Evolutionary conservation across 2,797 vertebrate genomes (phyloP).

Genomic region (Varecia variegata): DNA sequence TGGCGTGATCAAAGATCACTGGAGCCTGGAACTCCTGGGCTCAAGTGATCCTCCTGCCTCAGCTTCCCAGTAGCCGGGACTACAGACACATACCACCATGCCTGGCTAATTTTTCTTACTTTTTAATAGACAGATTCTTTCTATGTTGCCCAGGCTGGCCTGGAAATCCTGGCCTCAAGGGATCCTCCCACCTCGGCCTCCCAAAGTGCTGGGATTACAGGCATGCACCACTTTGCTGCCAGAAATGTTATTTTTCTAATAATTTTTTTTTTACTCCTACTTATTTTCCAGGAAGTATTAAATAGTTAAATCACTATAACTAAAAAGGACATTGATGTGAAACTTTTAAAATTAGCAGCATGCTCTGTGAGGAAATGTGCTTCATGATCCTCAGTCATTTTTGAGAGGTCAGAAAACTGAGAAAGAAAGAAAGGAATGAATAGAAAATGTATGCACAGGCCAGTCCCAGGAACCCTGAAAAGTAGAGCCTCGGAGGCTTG

Average conservation of each 20-base stretch:
- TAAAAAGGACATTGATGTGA: background rate
- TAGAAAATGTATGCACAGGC: background rate
- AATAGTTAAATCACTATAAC: background rate
- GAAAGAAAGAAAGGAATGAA: background rate
- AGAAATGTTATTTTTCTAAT: background rate
- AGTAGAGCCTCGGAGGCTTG: accelerated
- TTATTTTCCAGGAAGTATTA: background rate
- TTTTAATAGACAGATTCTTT: too few relatives aligned
- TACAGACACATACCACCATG: too few relatives aligned
- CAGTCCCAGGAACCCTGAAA: background rate
- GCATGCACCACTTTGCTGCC: too few relatives aligned
- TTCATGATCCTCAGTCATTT: background rate
- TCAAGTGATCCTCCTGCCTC: too few relatives aligned
- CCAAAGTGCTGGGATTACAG: too few relatives aligned
- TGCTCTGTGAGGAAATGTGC: background rate
- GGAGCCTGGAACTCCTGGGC: background rate
- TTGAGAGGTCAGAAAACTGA: background rate
- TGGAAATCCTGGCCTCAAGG: too few relatives aligned
- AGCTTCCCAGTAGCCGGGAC: too few relatives aligned
- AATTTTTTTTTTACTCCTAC: background rate
- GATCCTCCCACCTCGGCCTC: too few relatives aligned
- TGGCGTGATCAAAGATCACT: background rate
- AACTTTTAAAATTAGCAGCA: background rate
- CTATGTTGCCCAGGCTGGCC: too few relatives aligned
- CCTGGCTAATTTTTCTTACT: too few relatives aligned